A percentile compares a stretch with the other conserved stretches of the same genome.
phyloP scores from a whole-genome alignment of 23 tunicate species.

The Ascidia mentula region DNA sequence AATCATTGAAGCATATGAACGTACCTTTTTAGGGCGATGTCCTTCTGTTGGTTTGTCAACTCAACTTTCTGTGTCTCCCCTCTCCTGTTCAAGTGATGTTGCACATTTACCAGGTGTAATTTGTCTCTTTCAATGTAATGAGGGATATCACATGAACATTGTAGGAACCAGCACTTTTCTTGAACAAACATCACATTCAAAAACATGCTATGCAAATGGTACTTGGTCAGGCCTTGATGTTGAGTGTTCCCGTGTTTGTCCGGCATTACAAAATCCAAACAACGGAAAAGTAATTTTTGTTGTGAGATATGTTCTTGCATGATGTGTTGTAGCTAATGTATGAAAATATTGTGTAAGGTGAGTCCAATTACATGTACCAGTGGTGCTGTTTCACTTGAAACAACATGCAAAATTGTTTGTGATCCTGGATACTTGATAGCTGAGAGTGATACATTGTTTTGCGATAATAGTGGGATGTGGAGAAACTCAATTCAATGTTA shows the following conservation, averaged over 20 bases:
- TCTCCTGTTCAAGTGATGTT: slow-evolving; percentile 13
- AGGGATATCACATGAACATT: slow-evolving; percentile 23
- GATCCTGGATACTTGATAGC: not conserved
- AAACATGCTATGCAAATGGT: slow-evolving; percentile 53
- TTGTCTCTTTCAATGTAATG: slow-evolving; percentile 50
- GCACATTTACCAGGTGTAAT: slow-evolving; percentile 23
- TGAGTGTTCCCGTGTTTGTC: slow-evolving; percentile 51
- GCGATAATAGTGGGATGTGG: not conserved
- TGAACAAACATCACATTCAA: not conserved
- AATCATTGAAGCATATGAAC: not conserved
- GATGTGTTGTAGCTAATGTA: not conserved
- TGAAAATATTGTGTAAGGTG: slow-evolving; percentile 11
- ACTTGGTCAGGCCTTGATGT: slow-evolving; percentile 54
- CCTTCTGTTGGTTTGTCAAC: not conserved
- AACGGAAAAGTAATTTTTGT: not conserved
- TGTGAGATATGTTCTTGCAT: not conserved
- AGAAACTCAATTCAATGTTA: not conserved
- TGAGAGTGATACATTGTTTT: not conserved
- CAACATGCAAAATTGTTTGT: slow-evolving; percentile 33
- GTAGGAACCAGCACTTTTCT: not conserved
- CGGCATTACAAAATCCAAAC: slow-evolving; percentile 13
- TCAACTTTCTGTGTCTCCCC: slow-evolving; percentile 32
- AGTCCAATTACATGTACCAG: slow-evolving; percentile 22
- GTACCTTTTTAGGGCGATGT: slow-evolving; percentile 29
- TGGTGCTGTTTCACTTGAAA: slow-evolving; percentile 20